A percentile compares a stretch with the other conserved stretches of the same genome.
Evolutionary conservation across 2,797 vertebrate species (phyloP).

Genomic region (Anabas testudineus): DNA sequence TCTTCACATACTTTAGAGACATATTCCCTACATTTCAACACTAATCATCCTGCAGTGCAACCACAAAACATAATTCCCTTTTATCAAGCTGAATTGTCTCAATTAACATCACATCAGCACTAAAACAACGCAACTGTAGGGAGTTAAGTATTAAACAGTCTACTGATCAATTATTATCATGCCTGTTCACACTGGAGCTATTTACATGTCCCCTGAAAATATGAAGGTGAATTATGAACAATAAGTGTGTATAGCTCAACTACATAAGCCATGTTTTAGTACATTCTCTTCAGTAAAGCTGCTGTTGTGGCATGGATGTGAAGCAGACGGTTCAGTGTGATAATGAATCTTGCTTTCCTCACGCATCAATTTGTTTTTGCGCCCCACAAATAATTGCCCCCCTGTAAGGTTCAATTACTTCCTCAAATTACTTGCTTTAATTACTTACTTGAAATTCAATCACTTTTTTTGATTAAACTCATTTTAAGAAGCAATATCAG

Average conservation of each 20-base stretch:
- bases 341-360: constrained; percentile 52
- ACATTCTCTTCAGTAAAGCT: background rate
- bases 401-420: constrained; percentile 57
- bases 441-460: constrained; percentile 68
- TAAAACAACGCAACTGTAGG: background rate
- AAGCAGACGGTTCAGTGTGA: constrained; percentile 28
- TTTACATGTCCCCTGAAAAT: no score
- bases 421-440: constrained; percentile 70
- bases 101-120: background rate
- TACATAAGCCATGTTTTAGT: no score
- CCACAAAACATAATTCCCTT: constrained; percentile 1
- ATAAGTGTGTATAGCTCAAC: no score
- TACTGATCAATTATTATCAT: no score
- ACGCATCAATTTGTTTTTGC: constrained; percentile 60
- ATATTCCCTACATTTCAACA: background rate
- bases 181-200: no score
- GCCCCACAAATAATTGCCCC: constrained; percentile 52
- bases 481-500: constrained; percentile 48
- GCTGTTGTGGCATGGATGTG: background rate
- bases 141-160: no score
- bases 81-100: constrained; percentile 7
- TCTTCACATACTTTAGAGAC: background rate
- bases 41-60: constrained; percentile 13
- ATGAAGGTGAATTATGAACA: no score
- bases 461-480: constrained; percentile 59